These are phyloP conservation scores for Anomalospiza imberbis DNA, from an alignment of 2,797 vertebrate genomes.

Conservation along the genomic window DNA sequence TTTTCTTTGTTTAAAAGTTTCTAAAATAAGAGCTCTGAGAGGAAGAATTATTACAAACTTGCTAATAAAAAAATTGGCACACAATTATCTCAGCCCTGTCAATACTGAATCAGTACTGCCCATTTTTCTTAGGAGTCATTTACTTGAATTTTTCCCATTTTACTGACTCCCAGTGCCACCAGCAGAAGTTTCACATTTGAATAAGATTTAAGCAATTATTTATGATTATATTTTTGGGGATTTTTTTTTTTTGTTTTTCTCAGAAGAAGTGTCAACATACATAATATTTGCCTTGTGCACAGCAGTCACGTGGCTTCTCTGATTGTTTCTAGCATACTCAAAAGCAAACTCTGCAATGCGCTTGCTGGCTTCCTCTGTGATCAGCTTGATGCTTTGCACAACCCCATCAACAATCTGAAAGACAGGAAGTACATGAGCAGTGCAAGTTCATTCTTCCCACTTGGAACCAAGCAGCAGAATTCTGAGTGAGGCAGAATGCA, in stretches of 20 bases:
- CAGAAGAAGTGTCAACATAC: constrained; percentile 72
- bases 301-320: constrained; percentile 90
- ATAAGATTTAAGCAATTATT: background rate
- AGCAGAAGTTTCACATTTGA: background rate
- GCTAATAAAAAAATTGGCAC: background rate
- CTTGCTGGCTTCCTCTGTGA: constrained; percentile 90
- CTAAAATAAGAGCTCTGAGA: background rate
- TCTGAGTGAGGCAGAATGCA: background rate
- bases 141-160: background rate
- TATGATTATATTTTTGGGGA: background rate
- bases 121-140: background rate
- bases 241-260: background rate
- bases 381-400: constrained; percentile 97
- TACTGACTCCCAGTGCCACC: background rate
- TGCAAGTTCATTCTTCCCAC: background rate
- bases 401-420: constrained; percentile 96
- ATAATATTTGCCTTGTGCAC: constrained; percentile 99
- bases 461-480: background rate
- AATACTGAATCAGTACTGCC: background rate
- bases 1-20: background rate
- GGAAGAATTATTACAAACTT: background rate
- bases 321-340: constrained; percentile 93
- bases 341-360: constrained; percentile 96
- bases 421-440: background rate
- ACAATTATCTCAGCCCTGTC: background rate